phyloP scores from a whole-genome alignment of 2,888 invertebrate species.

The Thymelicus acteon region DNA sequence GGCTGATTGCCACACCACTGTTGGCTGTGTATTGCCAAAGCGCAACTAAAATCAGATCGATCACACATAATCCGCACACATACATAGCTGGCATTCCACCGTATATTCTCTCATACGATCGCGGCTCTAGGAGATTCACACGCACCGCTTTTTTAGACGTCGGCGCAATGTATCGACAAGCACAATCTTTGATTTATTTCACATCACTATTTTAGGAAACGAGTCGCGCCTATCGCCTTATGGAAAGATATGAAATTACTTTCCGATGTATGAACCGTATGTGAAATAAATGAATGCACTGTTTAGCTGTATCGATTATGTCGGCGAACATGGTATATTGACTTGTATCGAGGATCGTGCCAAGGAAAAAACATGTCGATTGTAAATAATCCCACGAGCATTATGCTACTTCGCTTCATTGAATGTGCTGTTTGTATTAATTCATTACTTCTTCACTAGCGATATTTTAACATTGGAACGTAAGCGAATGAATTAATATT shows the following conservation, averaged over 20 bases:
- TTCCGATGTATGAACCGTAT: slow-evolving; percentile 62
- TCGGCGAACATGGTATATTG: slow-evolving; percentile 42
- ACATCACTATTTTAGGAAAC: slow-evolving; percentile 83
- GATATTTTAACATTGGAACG: slow-evolving; percentile 2
- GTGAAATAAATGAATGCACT: slow-evolving; percentile 58
- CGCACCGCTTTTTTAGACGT: slow-evolving; percentile 70
- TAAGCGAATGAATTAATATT: slow-evolving; percentile 14
- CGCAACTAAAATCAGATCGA: slow-evolving; percentile 56
- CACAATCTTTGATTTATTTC: slow-evolving; percentile 79
- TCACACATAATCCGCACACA: slow-evolving; percentile 59
- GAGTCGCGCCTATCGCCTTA: slow-evolving; percentile 71
- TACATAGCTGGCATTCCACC: slow-evolving; percentile 60
- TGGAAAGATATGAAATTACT: slow-evolving; percentile 78
- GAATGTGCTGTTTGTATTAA: slow-evolving; percentile 5
- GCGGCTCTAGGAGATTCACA: slow-evolving; percentile 76
- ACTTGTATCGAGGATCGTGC: slow-evolving; percentile 38
- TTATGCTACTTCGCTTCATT: slow-evolving; percentile 37
- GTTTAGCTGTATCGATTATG: slow-evolving; percentile 50
- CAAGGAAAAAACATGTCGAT: slow-evolving; percentile 36
- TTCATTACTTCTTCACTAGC: background rate
- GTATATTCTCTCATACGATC: slow-evolving; percentile 75
- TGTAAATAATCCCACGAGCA: slow-evolving; percentile 43
- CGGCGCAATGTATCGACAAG: slow-evolving; percentile 64
- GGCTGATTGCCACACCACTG: slow-evolving; percentile 23
- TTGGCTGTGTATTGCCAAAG: slow-evolving; percentile 46